phyloP scores from a whole-genome alignment of 2,113 vertebrate species.

The Bettongia penicillata region DNA sequence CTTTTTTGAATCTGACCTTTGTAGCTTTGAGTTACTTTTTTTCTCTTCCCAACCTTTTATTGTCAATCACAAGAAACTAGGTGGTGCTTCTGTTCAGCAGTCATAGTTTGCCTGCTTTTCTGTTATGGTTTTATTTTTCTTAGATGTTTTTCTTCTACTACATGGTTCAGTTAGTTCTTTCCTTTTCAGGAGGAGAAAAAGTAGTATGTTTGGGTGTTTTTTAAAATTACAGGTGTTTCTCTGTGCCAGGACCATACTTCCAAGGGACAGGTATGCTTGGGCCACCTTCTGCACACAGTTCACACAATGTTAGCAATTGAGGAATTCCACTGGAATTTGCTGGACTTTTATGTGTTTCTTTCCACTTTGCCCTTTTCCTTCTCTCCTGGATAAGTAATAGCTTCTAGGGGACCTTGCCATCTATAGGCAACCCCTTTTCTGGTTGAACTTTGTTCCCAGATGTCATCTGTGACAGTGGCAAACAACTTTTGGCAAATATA shows the following conservation, averaged over 20 bases:
- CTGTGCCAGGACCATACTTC: conserved; percentile 70
- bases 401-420: conserved; percentile 66
- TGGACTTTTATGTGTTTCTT: conserved; percentile 87
- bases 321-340: conserved; percentile 71
- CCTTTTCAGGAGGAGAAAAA: conserved; percentile 94
- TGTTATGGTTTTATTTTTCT: conserved; percentile 95
- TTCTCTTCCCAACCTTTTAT: conserved; percentile 88
- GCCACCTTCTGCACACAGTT: conserved; percentile 76
- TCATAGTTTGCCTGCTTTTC: conserved; percentile 98
- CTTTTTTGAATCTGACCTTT: conserved; percentile 86
- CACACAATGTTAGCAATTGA: conserved; percentile 78
- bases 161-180: conserved; percentile 82
- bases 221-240: conserved; percentile 84
- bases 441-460: too few species aligned
- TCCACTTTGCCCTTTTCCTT: conserved; percentile 92
- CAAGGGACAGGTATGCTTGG: conserved; percentile 76
- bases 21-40: conserved; percentile 90
- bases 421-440: too few species aligned
- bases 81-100: conserved; percentile 90
- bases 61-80: conserved; percentile 90
- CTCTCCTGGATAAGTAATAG: conserved; percentile 94
- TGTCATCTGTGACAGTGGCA: too few species aligned
- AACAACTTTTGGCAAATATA: too few species aligned
- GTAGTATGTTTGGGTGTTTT: conserved; percentile 93
- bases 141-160: conserved; percentile 90